Evolutionary conservation across 2,888 invertebrate genomes (phyloP).

Genomic region (Drosophila greeni): DNA sequence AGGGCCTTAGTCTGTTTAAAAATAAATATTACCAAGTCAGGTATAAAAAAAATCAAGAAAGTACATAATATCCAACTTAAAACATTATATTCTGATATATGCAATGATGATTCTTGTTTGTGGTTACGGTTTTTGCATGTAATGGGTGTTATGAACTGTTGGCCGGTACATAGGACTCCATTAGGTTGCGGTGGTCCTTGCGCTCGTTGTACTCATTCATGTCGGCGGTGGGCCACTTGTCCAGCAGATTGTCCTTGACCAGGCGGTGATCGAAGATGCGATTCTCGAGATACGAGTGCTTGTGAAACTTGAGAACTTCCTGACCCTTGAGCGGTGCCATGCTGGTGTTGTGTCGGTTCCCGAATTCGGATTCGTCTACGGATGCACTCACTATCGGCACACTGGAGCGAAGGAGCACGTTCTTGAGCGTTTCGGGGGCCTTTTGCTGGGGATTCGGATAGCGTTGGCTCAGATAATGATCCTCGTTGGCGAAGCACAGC

Average conservation of each 20-base stretch:
- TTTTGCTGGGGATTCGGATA: constrained; percentile 73
- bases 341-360: constrained; percentile 14
- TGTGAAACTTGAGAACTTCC: constrained; percentile 64
- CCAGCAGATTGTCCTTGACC: constrained; percentile 77
- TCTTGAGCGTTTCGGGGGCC: constrained; percentile 74
- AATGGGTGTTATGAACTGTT: constrained; percentile 9
- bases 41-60: neutral
- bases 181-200: constrained; percentile 78
- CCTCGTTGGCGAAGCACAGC: constrained; percentile 77
- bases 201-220: constrained; percentile 74
- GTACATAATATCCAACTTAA: neutral
- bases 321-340: constrained; percentile 65
- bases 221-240: constrained; percentile 75
- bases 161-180: constrained; percentile 78
- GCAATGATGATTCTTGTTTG: neutral
- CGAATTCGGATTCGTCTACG: neutral
- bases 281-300: constrained; percentile 77
- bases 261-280: constrained; percentile 77
- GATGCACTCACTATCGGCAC: constrained; percentile 78
- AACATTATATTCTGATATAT: too few relatives aligned
- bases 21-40: too few relatives aligned
- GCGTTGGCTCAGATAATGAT: constrained; percentile 70
- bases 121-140: neutral
- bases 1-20: too few relatives aligned
- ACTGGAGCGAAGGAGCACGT: constrained; percentile 75